Percentiles rank a stretch among this genome's conserved stretches.
These are phyloP conservation scores for Macropus fuliginosus DNA, from an alignment of 2,797 vertebrate species.

Conservation along the genomic window DNA sequence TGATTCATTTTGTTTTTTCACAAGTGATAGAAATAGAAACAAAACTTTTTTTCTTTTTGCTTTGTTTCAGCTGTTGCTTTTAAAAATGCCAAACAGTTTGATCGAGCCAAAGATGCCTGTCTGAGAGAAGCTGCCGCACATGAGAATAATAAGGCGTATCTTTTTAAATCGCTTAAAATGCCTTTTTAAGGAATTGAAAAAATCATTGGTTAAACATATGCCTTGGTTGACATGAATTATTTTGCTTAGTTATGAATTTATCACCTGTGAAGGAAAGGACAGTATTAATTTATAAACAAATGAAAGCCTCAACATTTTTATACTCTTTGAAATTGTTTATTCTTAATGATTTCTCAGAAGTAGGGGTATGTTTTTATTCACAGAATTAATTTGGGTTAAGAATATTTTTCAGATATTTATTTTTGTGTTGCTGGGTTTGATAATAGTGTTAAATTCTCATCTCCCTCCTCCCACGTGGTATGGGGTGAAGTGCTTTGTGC, in stretches of 20 bases:
- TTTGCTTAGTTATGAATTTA: conserved; percentile 27
- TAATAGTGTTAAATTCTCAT: neutral
- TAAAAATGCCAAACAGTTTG: conserved; percentile 99
- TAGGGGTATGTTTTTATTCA: neutral
- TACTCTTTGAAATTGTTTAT: neutral
- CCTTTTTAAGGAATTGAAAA: conserved; percentile 13
- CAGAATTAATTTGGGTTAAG: neutral
- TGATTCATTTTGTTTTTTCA: conserved; percentile 58
- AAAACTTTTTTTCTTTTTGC: conserved; percentile 59
- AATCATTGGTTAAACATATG: neutral
- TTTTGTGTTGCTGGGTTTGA: neutral
- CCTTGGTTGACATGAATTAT: neutral
- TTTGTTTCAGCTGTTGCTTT: conserved; percentile 94
- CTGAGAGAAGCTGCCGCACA: conserved; percentile 96
- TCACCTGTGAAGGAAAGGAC: neutral
- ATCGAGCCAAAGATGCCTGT: conserved; percentile 97
- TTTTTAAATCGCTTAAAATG: conserved; percentile 80
- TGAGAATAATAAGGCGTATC: conserved; percentile 98
- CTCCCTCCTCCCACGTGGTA: neutral
- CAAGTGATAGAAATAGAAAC: conserved; percentile 54
- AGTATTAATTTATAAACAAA: conserved; percentile 33
- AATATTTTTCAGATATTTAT: neutral
- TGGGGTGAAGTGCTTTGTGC: neutral
- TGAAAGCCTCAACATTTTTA: neutral
- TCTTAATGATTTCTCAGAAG: neutral